These are phyloP conservation scores for Sinonovacula constricta DNA, from an alignment of 1,140 invertebrate genomes.

Conservation along the genomic window DNA sequence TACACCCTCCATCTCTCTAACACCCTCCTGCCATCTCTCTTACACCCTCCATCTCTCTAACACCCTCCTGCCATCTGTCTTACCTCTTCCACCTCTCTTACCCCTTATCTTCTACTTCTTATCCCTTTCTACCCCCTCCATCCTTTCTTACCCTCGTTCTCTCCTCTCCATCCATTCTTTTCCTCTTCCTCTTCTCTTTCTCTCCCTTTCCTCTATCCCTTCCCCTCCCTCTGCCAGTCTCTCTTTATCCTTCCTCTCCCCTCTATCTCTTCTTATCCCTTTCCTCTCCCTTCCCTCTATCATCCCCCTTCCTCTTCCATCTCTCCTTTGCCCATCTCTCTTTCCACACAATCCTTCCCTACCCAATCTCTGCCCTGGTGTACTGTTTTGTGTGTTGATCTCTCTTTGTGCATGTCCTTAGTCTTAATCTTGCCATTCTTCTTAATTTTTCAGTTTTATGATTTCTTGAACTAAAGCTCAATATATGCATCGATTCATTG, in stretches of 20 bases:
- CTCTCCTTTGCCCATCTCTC: too few relatives aligned
- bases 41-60: too few relatives aligned
- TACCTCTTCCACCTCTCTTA: neutral
- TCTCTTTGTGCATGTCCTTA: neutral
- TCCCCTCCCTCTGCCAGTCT: neutral
- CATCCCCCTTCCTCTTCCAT: neutral
- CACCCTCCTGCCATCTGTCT: too few relatives aligned
- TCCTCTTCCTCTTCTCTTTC: neutral
- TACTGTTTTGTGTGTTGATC: neutral
- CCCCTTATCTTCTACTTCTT: neutral
- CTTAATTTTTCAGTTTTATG: neutral
- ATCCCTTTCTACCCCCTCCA: neutral
- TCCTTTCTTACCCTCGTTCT: neutral
- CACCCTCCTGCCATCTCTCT: too few relatives aligned
- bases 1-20: too few relatives aligned
- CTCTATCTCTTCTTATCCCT: neutral
- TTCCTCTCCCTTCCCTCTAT: neutral
- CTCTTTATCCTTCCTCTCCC: neutral
- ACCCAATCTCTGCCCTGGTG: neutral
- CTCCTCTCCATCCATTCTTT: neutral
- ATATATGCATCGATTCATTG: neutral
- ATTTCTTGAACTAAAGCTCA: neutral
- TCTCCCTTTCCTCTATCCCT: neutral
- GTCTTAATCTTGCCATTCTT: neutral
- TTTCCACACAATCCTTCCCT: neutral